phyloP scores from a whole-genome alignment of 35 echinoderm and acorn worm species.

The Nesometra sesokonis region DNA sequence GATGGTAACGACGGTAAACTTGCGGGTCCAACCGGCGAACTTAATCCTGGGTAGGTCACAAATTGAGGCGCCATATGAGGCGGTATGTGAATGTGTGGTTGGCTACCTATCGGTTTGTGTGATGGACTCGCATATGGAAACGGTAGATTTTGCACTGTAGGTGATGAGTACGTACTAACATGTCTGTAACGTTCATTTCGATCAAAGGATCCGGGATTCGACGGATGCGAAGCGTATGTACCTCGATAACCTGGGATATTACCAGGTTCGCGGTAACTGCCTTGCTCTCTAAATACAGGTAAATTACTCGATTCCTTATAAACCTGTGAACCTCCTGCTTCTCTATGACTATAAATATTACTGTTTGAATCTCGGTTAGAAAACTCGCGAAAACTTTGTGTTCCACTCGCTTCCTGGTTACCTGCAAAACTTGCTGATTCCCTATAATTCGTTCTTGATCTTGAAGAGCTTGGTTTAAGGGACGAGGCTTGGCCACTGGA shows the following conservation, averaged over 20 bases:
- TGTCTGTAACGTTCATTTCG: neutral
- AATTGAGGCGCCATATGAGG: conserved; percentile 40
- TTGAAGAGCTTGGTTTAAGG: neutral
- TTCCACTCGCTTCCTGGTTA: neutral
- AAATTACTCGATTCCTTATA: neutral
- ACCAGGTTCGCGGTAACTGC: neutral
- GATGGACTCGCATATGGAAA: conserved; percentile 41
- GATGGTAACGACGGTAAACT: conserved; percentile 40
- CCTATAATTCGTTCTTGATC: neutral
- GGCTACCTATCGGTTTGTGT: conserved; percentile 16
- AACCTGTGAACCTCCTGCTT: neutral
- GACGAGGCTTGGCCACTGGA: conserved; percentile 8
- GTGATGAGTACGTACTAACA: conserved; percentile 3
- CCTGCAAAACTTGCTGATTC: neutral
- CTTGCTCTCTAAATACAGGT: neutral
- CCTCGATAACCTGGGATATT: too few relatives aligned
- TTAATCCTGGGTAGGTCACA: conserved; percentile 21
- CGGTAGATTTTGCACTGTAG: neutral
- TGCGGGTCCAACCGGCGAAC: conserved; percentile 31
- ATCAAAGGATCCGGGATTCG: neutral
- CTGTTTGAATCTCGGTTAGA: neutral
- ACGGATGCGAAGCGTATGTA: neutral
- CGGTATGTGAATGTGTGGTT: conserved; percentile 34
- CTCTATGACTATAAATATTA: neutral
- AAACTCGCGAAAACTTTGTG: neutral